Conservation (phyloP, 2,888 invertebrate genomes). For the Macrophya alboannulata region DNA sequence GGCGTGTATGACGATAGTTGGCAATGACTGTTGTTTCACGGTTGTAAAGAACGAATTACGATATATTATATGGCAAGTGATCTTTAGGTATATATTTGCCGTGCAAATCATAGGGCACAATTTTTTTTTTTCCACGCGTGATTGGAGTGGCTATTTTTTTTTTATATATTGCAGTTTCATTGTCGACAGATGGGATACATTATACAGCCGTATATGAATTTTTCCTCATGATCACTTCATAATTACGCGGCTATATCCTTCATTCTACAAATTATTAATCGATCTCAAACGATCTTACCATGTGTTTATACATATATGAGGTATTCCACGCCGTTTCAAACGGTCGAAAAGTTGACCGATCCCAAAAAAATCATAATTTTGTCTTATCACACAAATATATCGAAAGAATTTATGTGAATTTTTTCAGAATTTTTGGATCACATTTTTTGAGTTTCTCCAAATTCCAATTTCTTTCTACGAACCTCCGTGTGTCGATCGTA, state of each 20-base stretch:
- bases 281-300: background rate
- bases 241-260: background rate
- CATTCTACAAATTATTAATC: conserved; percentile 22
- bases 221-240: background rate
- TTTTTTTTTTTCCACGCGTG: background rate
- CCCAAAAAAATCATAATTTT: too few species aligned
- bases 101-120: background rate
- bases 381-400: too few species aligned
- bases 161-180: background rate
- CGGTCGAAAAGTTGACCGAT: too few species aligned
- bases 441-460: too few species aligned
- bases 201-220: background rate
- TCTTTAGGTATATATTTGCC: background rate
- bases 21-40: conserved; percentile 33
- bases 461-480: too few species aligned
- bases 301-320: too few species aligned
- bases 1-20: background rate
- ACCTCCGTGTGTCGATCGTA: too few species aligned
- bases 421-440: too few species aligned
- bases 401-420: too few species aligned
- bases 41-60: conserved; percentile 16
- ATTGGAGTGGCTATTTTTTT: background rate
- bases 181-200: background rate
- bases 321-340: too few species aligned
- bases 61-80: conserved; percentile 3